Evolutionary conservation across 2,888 invertebrate species (phyloP).

Genomic region (Drosophila dives): DNA sequence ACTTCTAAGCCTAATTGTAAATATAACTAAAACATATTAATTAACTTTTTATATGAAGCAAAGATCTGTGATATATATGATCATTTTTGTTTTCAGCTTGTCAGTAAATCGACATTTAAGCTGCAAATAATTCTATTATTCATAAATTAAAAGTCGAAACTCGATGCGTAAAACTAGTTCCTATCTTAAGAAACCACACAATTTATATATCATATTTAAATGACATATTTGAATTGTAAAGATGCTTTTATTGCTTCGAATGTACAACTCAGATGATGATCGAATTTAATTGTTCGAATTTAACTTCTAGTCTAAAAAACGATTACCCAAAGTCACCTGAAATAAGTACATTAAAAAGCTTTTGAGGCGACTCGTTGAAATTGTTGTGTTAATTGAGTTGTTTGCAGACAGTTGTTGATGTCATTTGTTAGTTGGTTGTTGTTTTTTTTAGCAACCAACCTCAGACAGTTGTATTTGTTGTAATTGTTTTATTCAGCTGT

Average conservation of each 20-base stretch:
- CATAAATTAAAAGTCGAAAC: neutral
- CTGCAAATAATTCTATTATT: neutral
- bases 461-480: constrained; percentile 28
- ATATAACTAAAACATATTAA: neutral
- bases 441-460: neutral
- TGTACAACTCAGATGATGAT: neutral
- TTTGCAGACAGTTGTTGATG: constrained; percentile 34
- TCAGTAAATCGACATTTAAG: neutral
- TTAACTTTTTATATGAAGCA: neutral
- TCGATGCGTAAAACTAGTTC: neutral
- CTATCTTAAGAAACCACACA: constrained; percentile 10
- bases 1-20: neutral
- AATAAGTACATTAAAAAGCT: constrained; percentile 16
- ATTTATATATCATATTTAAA: constrained; percentile 27
- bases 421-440: constrained; percentile 14
- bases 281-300: constrained; percentile 12
- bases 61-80: neutral
- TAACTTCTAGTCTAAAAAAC: neutral
- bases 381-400: constrained; percentile 71
- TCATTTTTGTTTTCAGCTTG: too few relatives aligned
- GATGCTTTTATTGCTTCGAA: neutral
- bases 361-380: constrained; percentile 38
- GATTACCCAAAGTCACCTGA: neutral
- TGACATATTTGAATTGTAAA: neutral
- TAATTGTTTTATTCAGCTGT: constrained; percentile 30